Conservation (phyloP, 2,113 vertebrate species). For the Oophaga pumilio region DNA sequence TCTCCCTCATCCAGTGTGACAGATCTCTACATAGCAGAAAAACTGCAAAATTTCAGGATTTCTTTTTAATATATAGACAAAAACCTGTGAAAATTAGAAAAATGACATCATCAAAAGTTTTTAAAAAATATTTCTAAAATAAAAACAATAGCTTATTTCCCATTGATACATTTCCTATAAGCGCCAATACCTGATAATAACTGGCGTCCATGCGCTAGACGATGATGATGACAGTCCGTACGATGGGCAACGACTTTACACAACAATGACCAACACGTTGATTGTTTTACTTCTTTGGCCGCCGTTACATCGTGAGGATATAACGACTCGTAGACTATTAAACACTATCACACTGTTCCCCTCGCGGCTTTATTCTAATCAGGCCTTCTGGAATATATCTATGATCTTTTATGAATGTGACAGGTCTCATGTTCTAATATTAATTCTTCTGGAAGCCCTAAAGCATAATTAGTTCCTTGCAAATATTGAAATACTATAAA, state of each 20-base stretch:
- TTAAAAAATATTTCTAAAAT: no score
- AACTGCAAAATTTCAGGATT: no score
- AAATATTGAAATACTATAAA: conserved; percentile 46
- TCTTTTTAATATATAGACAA: no score
- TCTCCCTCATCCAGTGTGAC: no score
- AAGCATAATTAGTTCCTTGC: conserved; percentile 37
- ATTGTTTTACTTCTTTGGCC: neutral
- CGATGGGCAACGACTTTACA: neutral
- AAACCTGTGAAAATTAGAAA: no score
- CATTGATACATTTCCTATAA: no score
- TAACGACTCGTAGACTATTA: neutral
- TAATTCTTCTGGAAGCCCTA: conserved; percentile 33
- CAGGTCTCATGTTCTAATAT: conserved; percentile 28
- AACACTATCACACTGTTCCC: neutral
- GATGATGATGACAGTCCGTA: neutral
- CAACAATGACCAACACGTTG: neutral
- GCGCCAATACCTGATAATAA: neutral
- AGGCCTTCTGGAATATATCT: neutral
- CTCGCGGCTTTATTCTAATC: neutral
- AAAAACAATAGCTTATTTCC: no score
- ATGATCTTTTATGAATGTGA: neutral
- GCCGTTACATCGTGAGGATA: neutral
- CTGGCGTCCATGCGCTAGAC: neutral
- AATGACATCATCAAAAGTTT: no score
- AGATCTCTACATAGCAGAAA: no score